Evolutionary conservation across 92 coral and sea anemone species (phyloP), one percentile per base, ranked within the genome.

Genomic region (Parazoanthus atlanticus): DNA sequence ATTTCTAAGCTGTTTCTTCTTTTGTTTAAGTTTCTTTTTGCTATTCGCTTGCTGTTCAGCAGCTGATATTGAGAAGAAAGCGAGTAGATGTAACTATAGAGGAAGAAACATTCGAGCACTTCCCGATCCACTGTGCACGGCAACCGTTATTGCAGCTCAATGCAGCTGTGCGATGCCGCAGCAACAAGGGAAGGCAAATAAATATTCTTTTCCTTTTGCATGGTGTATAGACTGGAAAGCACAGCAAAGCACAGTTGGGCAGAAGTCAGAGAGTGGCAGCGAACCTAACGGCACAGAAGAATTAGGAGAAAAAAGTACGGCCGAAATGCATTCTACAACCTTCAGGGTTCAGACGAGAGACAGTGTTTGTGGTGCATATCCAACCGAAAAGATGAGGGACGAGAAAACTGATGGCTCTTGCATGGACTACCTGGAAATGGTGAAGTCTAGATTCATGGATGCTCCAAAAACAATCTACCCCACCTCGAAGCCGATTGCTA

Each of bases 131-230:
- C 4, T 78, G 23, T 47, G 26, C 32, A 43, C 61, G 4, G 82
- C 82, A 26, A 78, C 65, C 6, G 82, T 47, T 28, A 47, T 43
- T 28, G 82, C 11, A 2, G 82, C 82, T 2, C 82, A 78, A 34
- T 78, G 82, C 33, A 78, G 66, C 61, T 78, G 82, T 78, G n/a
- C 32, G 21, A 25, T 78, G 31, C 65, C 1, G 3, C 54, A 25
- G 49, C 13, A 1, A 46, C 49, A 46, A 46, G 49, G 12, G 19
- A 26, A 8, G 17, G 30, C 28, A 8, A n/a, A 0, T 26, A n/a
- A 3, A 13, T 16, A 26, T 0, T 7, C 2, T 21, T 9, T 75
- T 3, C 61, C 65, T 2, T 78, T 78, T 49, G 56, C 82, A 30
- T 28, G 46, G 64, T 78, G 82, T 47, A 2, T 26, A 17, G 36